phyloP scores from a whole-genome alignment of 2,113 vertebrate species.

The Python bivittatus region DNA sequence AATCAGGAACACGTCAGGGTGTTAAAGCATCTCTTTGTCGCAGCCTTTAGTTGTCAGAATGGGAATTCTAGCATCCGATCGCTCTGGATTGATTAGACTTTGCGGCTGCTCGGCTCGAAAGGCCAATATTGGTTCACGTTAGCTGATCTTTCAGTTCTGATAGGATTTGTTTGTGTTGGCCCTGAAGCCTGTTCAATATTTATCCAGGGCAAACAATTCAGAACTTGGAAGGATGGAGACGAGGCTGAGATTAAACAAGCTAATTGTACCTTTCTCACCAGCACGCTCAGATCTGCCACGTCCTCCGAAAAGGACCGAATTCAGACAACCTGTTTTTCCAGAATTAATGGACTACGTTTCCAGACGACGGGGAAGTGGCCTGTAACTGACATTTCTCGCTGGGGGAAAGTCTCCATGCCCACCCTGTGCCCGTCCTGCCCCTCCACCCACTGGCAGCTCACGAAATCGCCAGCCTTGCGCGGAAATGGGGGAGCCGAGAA shows the following conservation, averaged over 20 bases:
- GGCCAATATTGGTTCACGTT: not conserved
- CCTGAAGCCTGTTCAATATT: not conserved
- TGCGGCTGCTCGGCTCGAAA: not conserved
- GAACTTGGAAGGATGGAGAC: not conserved
- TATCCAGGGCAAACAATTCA: not conserved
- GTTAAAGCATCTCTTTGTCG: not conserved
- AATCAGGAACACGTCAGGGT: not conserved
- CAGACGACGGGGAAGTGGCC: no score
- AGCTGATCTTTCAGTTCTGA: not conserved
- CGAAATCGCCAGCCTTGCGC: no score
- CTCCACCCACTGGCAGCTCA: no score
- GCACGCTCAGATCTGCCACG: not conserved
- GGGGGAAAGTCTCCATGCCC: no score
- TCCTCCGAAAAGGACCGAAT: not conserved
- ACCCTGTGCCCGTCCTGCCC: no score
- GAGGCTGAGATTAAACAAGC: not conserved
- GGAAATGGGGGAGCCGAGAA: no score
- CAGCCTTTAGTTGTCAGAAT: not conserved
- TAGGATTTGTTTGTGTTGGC: constrained; percentile 3
- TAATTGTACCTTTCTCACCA: not conserved
- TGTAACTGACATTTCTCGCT: no score
- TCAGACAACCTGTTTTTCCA: not conserved
- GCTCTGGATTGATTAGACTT: not conserved
- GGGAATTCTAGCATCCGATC: not conserved
- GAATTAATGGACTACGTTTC: no score